Evolutionary conservation across 2,888 invertebrate genomes (phyloP).

Genomic region (Meiosimyza platycephala): DNA sequence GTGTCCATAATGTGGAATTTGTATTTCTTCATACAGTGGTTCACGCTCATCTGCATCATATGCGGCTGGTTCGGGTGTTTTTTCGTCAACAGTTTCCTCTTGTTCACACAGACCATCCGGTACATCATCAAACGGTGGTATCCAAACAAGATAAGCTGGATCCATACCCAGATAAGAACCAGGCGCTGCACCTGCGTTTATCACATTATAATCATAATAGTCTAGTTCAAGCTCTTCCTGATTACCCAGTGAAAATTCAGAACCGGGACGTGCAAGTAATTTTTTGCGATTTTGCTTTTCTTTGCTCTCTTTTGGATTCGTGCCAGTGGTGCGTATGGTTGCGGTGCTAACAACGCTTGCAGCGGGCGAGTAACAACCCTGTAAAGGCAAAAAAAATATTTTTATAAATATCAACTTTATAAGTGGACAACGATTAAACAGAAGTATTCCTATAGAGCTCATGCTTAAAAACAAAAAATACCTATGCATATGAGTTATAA

Average conservation of each 20-base stretch:
- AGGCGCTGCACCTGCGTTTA: constrained; percentile 84
- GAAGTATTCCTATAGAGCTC: not conserved
- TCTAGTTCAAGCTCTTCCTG: constrained; percentile 85
- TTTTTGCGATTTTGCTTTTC: constrained; percentile 81
- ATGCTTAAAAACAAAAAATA: not conserved
- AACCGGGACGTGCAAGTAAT: constrained; percentile 75
- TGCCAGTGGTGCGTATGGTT: constrained; percentile 74
- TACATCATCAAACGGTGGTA: constrained; percentile 83
- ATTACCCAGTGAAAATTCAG: constrained; percentile 81
- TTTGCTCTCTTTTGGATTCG: constrained; percentile 79
- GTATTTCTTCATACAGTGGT: constrained; percentile 66
- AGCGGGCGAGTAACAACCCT: constrained; percentile 82
- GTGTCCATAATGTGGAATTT: constrained; percentile 65
- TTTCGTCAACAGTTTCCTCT: constrained; percentile 70
- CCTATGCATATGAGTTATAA: not conserved
- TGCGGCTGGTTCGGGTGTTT: constrained; percentile 62
- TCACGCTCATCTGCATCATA: constrained; percentile 48
- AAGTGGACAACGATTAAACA: not conserved
- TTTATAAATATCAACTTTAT: not conserved
- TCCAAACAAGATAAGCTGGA: constrained; percentile 88
- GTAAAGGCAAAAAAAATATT: constrained; percentile 22
- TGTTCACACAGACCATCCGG: constrained; percentile 76
- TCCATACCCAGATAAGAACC: constrained; percentile 91
- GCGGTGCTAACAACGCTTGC: constrained; percentile 76
- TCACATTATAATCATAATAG: constrained; percentile 90